phyloP scores from a whole-genome alignment of 2,888 invertebrate species.

The Empis stercorea region DNA sequence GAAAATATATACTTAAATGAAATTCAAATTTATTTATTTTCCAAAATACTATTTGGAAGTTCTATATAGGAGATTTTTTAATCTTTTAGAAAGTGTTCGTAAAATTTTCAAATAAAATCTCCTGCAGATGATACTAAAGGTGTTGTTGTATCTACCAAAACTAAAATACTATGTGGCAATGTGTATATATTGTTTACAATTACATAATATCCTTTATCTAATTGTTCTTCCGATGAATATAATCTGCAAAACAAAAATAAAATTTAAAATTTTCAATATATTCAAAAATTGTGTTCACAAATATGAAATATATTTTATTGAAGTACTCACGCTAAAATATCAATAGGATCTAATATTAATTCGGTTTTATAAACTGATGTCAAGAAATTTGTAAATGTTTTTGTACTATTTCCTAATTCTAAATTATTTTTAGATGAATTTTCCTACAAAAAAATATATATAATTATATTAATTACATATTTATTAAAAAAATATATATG shows the following conservation, averaged over 20 bases:
- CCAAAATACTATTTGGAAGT: no score
- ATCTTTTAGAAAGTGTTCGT: no score
- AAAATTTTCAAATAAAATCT: conserved; percentile 10
- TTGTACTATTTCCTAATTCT: conserved; percentile 32
- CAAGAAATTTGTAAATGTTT: conserved; percentile 34
- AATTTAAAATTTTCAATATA: no score
- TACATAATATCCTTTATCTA: conserved; percentile 41
- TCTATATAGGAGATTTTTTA: no score
- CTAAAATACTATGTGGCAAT: conserved; percentile 43
- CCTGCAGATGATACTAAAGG: conserved; percentile 36
- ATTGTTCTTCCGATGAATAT: conserved; percentile 42
- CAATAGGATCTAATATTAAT: conserved; percentile 37
- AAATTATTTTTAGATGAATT: conserved; percentile 16
- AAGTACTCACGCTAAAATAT: conserved; percentile 43
- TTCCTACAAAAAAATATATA: conserved; percentile 5
- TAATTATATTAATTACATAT: no score
- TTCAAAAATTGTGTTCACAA: no score
- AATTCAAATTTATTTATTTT: no score
- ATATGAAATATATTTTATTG: no score
- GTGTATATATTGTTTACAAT: conserved; percentile 42
- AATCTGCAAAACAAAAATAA: conserved; percentile 31
- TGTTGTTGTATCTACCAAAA: conserved; percentile 50
- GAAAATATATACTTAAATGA: no score
- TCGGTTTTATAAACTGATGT: conserved; percentile 37
- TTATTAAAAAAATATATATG: neutral